phyloP scores from a whole-genome alignment of 2,113 vertebrate species.

The Notothenia rossii region DNA sequence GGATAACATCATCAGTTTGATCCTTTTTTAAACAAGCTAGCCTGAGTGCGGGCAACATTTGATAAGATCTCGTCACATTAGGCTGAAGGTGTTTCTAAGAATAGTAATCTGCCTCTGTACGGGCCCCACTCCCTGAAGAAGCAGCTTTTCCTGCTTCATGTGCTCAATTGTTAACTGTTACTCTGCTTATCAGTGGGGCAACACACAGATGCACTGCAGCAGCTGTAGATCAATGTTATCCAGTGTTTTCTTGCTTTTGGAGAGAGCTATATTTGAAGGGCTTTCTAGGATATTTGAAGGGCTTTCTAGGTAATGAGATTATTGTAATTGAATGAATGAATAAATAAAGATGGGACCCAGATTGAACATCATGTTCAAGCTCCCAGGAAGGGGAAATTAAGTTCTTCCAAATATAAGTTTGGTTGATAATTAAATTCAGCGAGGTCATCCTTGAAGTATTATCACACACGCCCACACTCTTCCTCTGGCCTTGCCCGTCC shows the following conservation, averaged over 20 bases:
- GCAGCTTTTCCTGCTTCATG: not conserved
- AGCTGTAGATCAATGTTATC: not conserved
- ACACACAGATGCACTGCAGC: not conserved
- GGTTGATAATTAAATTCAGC: constrained; percentile 38
- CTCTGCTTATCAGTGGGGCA: not conserved
- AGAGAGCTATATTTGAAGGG: not conserved
- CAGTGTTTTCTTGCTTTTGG: not conserved
- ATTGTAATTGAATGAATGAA: not conserved
- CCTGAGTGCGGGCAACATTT: not conserved
- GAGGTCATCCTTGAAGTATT: constrained; percentile 43
- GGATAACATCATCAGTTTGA: too few species aligned
- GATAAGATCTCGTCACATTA: not conserved
- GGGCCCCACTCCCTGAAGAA: not conserved
- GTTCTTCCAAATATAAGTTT: constrained; percentile 4
- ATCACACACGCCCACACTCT: constrained; percentile 38
- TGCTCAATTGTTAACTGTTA: not conserved
- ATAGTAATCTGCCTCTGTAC: not conserved
- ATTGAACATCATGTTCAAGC: not conserved
- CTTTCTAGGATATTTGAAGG: too few species aligned
- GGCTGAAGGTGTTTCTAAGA: not conserved
- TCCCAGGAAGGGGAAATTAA: constrained; percentile 28
- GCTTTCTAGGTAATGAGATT: not conserved
- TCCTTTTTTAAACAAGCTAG: too few species aligned
- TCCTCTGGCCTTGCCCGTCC: constrained; percentile 49
- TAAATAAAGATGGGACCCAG: not conserved